phyloP scores from a whole-genome alignment of 2,888 invertebrate species.

The Agonopterix subpropinquella region DNA sequence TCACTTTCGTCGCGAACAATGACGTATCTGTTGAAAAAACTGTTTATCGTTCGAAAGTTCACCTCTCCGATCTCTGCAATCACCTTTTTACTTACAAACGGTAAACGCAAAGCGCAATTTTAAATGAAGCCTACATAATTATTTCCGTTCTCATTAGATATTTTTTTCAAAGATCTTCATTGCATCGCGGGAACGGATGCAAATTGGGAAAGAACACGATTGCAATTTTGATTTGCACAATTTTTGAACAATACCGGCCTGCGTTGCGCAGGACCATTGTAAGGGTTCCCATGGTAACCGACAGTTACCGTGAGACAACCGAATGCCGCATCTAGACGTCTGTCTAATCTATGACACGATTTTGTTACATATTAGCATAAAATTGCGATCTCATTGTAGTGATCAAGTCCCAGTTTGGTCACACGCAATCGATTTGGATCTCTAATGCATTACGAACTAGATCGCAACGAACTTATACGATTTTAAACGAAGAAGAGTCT shows the following conservation, averaged over 20 bases:
- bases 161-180: background rate
- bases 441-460: no score
- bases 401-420: no score
- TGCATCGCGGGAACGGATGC: slow-evolving; percentile 13
- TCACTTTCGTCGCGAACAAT: slow-evolving; percentile 10
- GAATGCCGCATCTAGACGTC: slow-evolving; percentile 1
- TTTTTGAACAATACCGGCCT: slow-evolving; percentile 29
- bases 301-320: slow-evolving; percentile 8
- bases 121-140: background rate
- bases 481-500: no score
- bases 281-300: slow-evolving; percentile 11
- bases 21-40: slow-evolving; percentile 1
- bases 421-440: no score
- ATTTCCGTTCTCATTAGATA: slow-evolving; percentile 5
- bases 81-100: background rate
- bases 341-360: slow-evolving; percentile 1
- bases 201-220: slow-evolving; percentile 1
- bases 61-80: background rate
- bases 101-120: slow-evolving; percentile 1
- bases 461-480: no score
- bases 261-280: slow-evolving; percentile 27
- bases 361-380: background rate
- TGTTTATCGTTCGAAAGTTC: background rate
- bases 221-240: slow-evolving; percentile 19
- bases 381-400: slow-evolving; percentile 5